phyloP scores from a whole-genome alignment of 2,888 invertebrate species.

The Macrosoma leucophasiata region DNA sequence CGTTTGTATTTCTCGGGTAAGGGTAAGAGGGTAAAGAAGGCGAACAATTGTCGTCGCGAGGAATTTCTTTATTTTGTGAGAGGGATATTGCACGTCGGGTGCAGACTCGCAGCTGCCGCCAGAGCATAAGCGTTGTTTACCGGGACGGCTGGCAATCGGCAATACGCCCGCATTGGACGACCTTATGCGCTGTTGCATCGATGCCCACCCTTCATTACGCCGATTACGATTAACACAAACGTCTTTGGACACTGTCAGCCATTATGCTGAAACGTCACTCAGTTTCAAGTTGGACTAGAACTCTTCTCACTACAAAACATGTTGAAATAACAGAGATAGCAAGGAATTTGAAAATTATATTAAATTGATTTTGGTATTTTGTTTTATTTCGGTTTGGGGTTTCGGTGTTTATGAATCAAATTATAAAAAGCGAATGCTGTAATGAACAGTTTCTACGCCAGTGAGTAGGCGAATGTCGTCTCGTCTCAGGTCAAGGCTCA shows the following conservation, averaged over 20 bases:
- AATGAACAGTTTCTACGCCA: too few species aligned
- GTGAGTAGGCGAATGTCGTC: constrained; percentile 34
- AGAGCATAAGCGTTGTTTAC: constrained; percentile 55
- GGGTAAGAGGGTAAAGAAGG: constrained; percentile 56
- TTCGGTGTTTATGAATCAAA: too few species aligned
- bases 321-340: too few species aligned
- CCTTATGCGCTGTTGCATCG: constrained; percentile 38
- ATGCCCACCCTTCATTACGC: constrained; percentile 48
- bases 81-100: constrained; percentile 73
- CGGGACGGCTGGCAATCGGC: constrained; percentile 39
- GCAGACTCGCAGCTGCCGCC: constrained; percentile 63
- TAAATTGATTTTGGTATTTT: too few species aligned
- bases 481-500: constrained; percentile 51
- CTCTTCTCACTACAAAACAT: constrained; percentile 25
- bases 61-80: constrained; percentile 71
- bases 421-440: too few species aligned
- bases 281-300: too few species aligned
- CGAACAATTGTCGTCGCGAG: constrained; percentile 68
- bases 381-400: too few species aligned
- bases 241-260: too few species aligned
- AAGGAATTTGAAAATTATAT: too few species aligned
- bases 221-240: constrained; percentile 9
- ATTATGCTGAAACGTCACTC: too few species aligned
- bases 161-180: constrained; percentile 48
- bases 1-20: constrained; percentile 72